A percentile compares a stretch with the other conserved stretches of the same genome.
These are phyloP conservation scores for Ptiloglossa arizonensis DNA, from an alignment of 1,140 invertebrate genomes.

Conservation along the genomic window DNA sequence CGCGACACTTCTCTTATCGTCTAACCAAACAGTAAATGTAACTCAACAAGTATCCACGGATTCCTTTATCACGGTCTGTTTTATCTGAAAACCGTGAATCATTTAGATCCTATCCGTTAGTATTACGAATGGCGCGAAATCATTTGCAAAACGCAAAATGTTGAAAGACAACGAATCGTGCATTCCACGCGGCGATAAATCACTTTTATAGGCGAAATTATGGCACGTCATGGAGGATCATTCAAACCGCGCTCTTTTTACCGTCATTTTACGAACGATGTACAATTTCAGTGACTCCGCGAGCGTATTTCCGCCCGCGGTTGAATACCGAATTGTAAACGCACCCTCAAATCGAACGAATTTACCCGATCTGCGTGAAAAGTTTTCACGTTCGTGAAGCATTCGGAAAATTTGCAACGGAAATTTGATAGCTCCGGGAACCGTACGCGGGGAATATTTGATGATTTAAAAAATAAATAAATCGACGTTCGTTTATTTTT, in stretches of 20 bases:
- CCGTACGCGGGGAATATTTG: no score
- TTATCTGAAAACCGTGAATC: neutral
- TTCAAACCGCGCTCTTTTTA: neutral
- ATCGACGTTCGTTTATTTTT: no score
- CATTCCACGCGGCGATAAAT: constrained; percentile 7
- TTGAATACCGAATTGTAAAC: no score
- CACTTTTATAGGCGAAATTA: constrained; percentile 19
- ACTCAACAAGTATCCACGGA: neutral
- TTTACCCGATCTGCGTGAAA: no score
- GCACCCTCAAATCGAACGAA: no score
- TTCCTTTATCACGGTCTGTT: neutral
- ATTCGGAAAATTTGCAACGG: no score
- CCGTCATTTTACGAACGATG: constrained; percentile 9
- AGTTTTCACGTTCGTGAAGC: no score
- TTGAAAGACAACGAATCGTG: neutral
- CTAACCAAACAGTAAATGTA: neutral
- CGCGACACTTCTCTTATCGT: no score
- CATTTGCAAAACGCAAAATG: constrained; percentile 2
- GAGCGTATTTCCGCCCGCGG: neutral
- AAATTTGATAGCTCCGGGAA: no score
- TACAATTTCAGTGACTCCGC: constrained; percentile 2
- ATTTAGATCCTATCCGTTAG: neutral
- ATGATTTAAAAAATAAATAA: no score
- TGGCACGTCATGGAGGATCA: constrained; percentile 7
- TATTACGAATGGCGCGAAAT: neutral